phyloP scores from a whole-genome alignment of 92 coral and sea anemone genomes.

The Epizoanthus rinbou region DNA sequence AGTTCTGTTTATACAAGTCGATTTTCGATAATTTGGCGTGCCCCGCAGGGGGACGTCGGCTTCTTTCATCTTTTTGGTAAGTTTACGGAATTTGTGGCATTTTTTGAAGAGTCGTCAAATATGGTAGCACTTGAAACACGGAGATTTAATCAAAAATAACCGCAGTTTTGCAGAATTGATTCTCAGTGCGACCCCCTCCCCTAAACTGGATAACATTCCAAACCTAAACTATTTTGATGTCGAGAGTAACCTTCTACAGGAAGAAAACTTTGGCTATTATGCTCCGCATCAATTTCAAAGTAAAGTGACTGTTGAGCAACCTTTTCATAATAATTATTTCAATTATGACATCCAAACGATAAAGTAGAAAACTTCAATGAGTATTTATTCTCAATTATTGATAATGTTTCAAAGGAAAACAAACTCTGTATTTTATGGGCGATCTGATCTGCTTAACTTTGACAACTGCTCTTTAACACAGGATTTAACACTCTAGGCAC shows the following conservation, averaged over 20 bases:
- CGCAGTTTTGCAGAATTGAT: no score
- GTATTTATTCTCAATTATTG: slow-evolving; percentile 23
- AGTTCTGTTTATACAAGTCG: slow-evolving; percentile 16
- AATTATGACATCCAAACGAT: slow-evolving; percentile 26
- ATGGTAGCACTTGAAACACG: no score
- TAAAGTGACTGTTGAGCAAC: slow-evolving; percentile 5
- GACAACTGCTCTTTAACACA: slow-evolving; percentile 25
- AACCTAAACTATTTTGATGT: slow-evolving; percentile 18
- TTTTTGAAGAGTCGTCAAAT: no score
- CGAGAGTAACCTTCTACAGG: slow-evolving; percentile 8
- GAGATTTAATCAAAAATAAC: no score
- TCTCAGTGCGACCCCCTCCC: slow-evolving; percentile 13
- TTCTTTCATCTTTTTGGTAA: no score
- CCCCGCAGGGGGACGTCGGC: no score
- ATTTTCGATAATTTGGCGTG: no score
- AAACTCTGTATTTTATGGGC: slow-evolving; percentile 18
- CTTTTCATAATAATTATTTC: not conserved
- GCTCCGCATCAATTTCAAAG: slow-evolving; percentile 14
- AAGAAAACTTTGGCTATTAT: slow-evolving; percentile 27
- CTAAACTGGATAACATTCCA: slow-evolving; percentile 36
- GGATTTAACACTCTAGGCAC: slow-evolving; percentile 28
- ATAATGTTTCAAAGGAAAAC: slow-evolving; percentile 12
- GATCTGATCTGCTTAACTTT: slow-evolving; percentile 36
- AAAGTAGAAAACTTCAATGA: slow-evolving; percentile 17
- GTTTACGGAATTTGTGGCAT: no score